These are phyloP conservation scores for Zophobas atratus DNA, from an alignment of 1,140 invertebrate genomes.

Conservation along the genomic window DNA sequence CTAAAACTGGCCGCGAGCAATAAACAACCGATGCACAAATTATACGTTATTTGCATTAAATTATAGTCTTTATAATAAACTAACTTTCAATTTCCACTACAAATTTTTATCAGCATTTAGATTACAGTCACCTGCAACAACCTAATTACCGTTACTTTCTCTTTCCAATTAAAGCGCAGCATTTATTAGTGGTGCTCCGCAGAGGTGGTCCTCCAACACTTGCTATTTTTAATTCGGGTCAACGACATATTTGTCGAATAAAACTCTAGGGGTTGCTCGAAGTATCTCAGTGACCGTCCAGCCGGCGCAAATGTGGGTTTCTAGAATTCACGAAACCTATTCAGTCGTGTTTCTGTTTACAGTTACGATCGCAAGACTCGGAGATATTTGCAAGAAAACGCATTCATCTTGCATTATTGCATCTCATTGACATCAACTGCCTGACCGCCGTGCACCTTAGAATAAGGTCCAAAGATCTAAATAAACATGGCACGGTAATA, in stretches of 20 bases:
- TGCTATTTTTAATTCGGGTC: no score
- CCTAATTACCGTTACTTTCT: no score
- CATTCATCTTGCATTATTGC: slow-evolving; percentile 24
- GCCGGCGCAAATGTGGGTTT: neutral
- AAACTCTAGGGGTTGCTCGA: neutral
- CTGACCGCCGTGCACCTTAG: slow-evolving; percentile 19
- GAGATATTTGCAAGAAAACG: slow-evolving; percentile 4
- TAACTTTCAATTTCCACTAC: no score
- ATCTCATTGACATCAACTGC: slow-evolving; percentile 34
- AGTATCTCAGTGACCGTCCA: neutral
- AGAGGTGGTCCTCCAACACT: no score
- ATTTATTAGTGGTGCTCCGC: no score
- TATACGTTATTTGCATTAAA: no score
- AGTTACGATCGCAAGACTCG: slow-evolving; percentile 7
- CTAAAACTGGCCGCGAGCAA: no score
- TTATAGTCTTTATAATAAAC: no score
- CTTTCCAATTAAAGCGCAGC: no score
- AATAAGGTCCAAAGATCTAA: slow-evolving; percentile 24
- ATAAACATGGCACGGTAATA: slow-evolving; percentile 4
- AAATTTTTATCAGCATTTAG: no score
- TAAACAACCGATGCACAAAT: no score
- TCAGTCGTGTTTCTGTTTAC: slow-evolving; percentile 14
- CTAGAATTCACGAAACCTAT: slow-evolving; percentile 17
- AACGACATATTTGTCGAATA: neutral
- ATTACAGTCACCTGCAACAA: no score